Evolutionary conservation across 2,113 vertebrate genomes (phyloP).

Genomic region (Myiozetetes cayanensis): DNA sequence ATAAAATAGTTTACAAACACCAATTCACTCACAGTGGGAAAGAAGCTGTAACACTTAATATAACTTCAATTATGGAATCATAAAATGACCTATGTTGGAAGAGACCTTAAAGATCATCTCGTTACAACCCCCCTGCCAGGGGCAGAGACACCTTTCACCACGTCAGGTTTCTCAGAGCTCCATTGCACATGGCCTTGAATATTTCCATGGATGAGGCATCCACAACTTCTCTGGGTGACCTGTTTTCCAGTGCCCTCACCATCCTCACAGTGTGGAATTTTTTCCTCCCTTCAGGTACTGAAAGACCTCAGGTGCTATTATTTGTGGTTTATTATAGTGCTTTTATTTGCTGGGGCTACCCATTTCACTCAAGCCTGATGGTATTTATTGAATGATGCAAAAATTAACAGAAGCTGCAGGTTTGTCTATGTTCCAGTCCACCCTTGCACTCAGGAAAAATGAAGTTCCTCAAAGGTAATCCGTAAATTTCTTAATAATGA

Average conservation of each 20-base stretch:
- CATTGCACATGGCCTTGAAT: rapidly evolving
- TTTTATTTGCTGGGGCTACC: neutral
- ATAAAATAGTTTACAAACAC: neutral
- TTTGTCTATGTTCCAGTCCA: rapidly evolving
- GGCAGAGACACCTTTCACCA: neutral
- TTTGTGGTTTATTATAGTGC: neutral
- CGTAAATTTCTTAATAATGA: neutral
- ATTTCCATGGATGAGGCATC: neutral
- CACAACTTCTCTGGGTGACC: neutral
- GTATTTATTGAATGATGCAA: neutral
- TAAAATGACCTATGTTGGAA: neutral
- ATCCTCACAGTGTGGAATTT: neutral
- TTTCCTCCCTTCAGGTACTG: neutral
- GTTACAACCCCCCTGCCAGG: too few species aligned
- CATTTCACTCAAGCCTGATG: neutral
- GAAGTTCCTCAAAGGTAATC: neutral
- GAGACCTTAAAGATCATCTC: neutral
- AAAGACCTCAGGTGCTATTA: neutral
- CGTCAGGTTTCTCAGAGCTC: neutral
- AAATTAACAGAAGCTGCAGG: neutral
- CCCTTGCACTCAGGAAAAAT: rapidly evolving
- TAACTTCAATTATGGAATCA: neutral
- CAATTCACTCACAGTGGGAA: neutral
- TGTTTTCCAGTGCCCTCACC: too few species aligned
- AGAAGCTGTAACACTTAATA: neutral